These are phyloP conservation scores for Carcinoscorpius rotundicauda DNA, from an alignment of 1,140 invertebrate genomes.

Conservation along the genomic window DNA sequence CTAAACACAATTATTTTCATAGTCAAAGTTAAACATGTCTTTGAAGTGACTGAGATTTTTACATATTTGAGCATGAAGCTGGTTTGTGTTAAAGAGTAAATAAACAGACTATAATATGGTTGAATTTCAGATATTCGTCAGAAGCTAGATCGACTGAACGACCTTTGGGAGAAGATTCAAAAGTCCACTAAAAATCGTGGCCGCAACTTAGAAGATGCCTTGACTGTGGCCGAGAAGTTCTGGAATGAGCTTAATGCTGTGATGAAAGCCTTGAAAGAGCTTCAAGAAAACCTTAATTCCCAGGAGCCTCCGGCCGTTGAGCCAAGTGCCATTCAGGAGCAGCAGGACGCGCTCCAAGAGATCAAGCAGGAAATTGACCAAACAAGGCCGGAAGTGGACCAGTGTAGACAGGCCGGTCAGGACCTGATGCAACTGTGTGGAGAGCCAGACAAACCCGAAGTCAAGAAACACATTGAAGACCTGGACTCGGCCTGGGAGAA, in stretches of 20 bases:
- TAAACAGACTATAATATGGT: too few species aligned
- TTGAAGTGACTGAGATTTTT: too few species aligned
- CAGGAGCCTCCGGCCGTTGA: constrained; percentile 88
- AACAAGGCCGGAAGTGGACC: constrained; percentile 84
- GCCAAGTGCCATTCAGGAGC: constrained; percentile 78
- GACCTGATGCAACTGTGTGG: constrained; percentile 86
- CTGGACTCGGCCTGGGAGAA: constrained; percentile 86
- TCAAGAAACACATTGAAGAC: constrained; percentile 95
- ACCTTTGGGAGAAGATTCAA: constrained; percentile 86
- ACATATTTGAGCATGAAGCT: too few species aligned
- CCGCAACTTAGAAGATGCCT: constrained; percentile 68
- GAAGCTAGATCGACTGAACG: constrained; percentile 83
- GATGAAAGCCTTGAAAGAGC: constrained; percentile 72
- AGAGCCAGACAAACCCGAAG: constrained; percentile 91
- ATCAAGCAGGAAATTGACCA: constrained; percentile 83
- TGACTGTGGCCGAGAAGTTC: constrained; percentile 82
- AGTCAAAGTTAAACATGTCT: too few species aligned
- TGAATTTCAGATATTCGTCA: constrained; percentile 63
- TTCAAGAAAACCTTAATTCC: constrained; percentile 71
- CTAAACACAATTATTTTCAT: too few species aligned
- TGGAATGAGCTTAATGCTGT: constrained; percentile 86
- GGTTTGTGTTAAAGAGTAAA: too few species aligned
- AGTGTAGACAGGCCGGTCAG: constrained; percentile 76
- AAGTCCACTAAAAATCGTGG: constrained; percentile 66
- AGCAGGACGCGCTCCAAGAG: constrained; percentile 82